Percentiles rank a stretch among this genome's conserved stretches.
phyloP scores from a whole-genome alignment of 92 coral and sea anemone species.

The Epizoanthus rinbou region DNA sequence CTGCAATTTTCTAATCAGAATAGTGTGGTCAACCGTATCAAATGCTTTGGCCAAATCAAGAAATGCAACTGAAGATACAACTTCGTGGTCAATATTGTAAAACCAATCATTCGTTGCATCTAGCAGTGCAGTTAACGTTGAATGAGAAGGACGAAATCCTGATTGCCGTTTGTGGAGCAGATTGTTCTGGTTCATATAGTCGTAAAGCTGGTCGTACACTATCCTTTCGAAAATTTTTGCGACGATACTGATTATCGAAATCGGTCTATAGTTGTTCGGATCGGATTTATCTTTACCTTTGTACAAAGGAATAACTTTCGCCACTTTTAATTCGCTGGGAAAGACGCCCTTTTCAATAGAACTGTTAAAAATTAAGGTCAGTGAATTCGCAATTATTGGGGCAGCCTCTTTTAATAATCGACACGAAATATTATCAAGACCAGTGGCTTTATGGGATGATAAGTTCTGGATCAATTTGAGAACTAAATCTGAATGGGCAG shows the following conservation, averaged over 20 bases:
- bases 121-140: constrained; percentile 35
- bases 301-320: constrained; percentile 7
- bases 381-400: constrained; percentile 7
- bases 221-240: constrained; percentile 46
- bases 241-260: constrained; percentile 8
- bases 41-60: constrained; percentile 43
- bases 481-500: no score
- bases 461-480: no score
- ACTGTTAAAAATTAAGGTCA: constrained; percentile 2
- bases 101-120: constrained; percentile 41
- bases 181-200: no score
- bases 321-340: constrained; percentile 21
- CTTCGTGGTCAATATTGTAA: constrained; percentile 29
- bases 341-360: constrained; percentile 6
- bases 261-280: constrained; percentile 2
- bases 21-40: constrained; percentile 31
- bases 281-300: neutral
- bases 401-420: neutral
- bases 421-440: no score
- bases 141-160: constrained; percentile 30
- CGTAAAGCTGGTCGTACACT: no score
- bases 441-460: no score
- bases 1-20: constrained; percentile 30
- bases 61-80: constrained; percentile 32
- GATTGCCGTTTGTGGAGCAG: neutral